Percentiles rank a stretch among this genome's conserved stretches.
Evolutionary conservation across 2,113 vertebrate genomes (phyloP).

Genomic region (Sula dactylatra): DNA sequence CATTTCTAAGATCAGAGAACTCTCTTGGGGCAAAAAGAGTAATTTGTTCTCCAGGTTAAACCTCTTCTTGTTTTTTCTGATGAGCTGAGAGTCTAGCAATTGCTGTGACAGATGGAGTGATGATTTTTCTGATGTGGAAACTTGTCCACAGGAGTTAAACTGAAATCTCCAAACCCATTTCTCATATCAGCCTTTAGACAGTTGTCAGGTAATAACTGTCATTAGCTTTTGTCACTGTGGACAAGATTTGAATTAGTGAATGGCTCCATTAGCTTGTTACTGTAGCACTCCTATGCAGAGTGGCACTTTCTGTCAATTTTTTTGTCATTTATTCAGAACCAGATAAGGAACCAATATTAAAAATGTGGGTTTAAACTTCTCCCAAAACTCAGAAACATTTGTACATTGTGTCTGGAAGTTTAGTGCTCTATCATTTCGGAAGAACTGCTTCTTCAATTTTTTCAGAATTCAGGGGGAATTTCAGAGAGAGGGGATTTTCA

Average conservation of each 20-base stretch:
- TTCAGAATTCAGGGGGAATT: no score
- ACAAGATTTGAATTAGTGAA: background rate
- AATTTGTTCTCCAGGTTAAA: constrained; percentile 17
- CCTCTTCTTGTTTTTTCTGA: background rate
- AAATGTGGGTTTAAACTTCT: background rate
- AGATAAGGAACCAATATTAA: background rate
- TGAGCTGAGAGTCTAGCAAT: background rate
- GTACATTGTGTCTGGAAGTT: background rate
- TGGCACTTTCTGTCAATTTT: background rate
- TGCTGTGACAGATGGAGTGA: constrained; percentile 20
- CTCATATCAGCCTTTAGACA: background rate
- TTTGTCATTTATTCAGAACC: background rate
- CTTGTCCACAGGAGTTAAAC: constrained; percentile 1
- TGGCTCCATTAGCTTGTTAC: background rate
- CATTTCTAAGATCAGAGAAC: background rate
- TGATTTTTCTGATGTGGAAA: constrained; percentile 42
- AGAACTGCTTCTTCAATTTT: background rate
- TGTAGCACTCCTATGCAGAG: background rate
- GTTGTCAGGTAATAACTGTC: constrained; percentile 1
- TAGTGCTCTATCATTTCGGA: background rate
- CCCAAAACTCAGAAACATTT: background rate
- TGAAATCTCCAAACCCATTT: constrained; percentile 4
- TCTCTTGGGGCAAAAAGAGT: background rate
- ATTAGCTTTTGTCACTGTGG: background rate
- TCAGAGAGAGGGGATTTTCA: background rate